Conservation (phyloP, 2,797 vertebrate genomes). For the Cercopithecus petaurista region DNA sequence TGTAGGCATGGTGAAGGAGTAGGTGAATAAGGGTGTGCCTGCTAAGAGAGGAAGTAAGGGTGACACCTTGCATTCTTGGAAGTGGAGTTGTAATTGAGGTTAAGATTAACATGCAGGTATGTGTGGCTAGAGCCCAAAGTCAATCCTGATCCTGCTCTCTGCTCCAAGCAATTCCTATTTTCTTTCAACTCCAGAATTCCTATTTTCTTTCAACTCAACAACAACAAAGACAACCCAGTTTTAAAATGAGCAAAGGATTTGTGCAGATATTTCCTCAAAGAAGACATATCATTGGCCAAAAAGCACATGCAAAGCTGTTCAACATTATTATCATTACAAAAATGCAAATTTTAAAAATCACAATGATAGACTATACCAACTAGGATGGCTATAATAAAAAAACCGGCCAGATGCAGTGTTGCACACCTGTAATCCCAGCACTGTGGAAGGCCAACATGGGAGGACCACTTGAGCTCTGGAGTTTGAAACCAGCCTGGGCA, state of each 20-base stretch:
- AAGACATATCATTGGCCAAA: background rate
- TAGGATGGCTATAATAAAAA: background rate
- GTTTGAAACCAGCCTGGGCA: background rate
- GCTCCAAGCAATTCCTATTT: conserved; percentile 43
- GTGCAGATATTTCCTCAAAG: background rate
- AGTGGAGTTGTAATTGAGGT: conserved; percentile 75
- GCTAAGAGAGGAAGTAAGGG: conserved; percentile 68
- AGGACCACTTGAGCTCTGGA: background rate
- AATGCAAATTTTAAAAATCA: conserved; percentile 40
- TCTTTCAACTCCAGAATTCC: conserved; percentile 46
- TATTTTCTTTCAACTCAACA: conserved; percentile 44
- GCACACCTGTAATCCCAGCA: background rate
- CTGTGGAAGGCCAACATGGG: background rate
- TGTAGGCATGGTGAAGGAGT: conserved; percentile 54
- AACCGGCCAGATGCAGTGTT: background rate
- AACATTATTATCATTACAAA: background rate
- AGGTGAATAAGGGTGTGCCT: conserved; percentile 46
- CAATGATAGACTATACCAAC: background rate
- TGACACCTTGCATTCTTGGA: conserved; percentile 76
- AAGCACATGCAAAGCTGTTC: conserved; percentile 29
- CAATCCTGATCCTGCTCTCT: background rate
- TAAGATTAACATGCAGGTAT: background rate
- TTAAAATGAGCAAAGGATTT: conserved; percentile 7
- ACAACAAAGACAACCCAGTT: conserved; percentile 6
- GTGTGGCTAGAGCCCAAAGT: background rate